Conservation (phyloP, 2,113 vertebrate genomes). For the Paedocypris sp. region DNA sequence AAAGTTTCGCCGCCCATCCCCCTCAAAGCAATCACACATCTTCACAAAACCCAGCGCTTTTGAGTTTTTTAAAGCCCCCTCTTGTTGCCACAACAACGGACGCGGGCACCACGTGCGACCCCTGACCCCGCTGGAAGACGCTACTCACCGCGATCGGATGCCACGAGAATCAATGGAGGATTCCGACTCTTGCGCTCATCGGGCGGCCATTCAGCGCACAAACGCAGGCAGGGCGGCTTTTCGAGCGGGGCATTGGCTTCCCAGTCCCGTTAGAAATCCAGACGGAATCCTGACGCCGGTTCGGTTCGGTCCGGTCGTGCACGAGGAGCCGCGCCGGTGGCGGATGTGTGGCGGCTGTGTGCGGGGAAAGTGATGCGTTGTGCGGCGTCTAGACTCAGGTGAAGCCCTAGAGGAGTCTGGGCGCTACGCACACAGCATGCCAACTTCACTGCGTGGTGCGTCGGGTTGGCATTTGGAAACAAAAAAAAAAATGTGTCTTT, state of each 20-base stretch:
- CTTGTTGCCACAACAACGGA: background rate
- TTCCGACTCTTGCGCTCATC: slow-evolving; percentile 52
- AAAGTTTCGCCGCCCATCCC: slow-evolving; percentile 65
- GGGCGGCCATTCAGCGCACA: slow-evolving; percentile 77
- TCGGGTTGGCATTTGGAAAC: background rate
- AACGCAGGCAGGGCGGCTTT: slow-evolving; percentile 51
- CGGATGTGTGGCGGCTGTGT: slow-evolving; percentile 13
- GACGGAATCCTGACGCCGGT: too few species aligned
- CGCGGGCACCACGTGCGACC: slow-evolving; percentile 11
- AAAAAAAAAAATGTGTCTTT: too few species aligned
- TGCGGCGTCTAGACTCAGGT: slow-evolving; percentile 56
- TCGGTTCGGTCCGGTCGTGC: background rate
- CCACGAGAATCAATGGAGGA: slow-evolving; percentile 44
- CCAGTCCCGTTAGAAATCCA: slow-evolving; percentile 48
- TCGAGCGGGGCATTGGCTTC: slow-evolving; percentile 44
- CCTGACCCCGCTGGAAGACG: slow-evolving; percentile 32
- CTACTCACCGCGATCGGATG: slow-evolving; percentile 50
- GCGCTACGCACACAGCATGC: slow-evolving; percentile 46
- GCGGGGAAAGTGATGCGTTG: slow-evolving; percentile 6
- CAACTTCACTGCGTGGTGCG: slow-evolving; percentile 44
- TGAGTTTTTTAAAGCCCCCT: slow-evolving; percentile 4
- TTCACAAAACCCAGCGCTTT: slow-evolving; percentile 43
- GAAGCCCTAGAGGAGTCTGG: slow-evolving; percentile 50
- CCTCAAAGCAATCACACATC: slow-evolving; percentile 46
- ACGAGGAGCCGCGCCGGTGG: too few species aligned